A percentile compares a stretch with the other conserved stretches of the same genome.
These are phyloP conservation scores for Mormoops blainvillei DNA, from an alignment of 2,113 vertebrate species.

Conservation along the genomic window DNA sequence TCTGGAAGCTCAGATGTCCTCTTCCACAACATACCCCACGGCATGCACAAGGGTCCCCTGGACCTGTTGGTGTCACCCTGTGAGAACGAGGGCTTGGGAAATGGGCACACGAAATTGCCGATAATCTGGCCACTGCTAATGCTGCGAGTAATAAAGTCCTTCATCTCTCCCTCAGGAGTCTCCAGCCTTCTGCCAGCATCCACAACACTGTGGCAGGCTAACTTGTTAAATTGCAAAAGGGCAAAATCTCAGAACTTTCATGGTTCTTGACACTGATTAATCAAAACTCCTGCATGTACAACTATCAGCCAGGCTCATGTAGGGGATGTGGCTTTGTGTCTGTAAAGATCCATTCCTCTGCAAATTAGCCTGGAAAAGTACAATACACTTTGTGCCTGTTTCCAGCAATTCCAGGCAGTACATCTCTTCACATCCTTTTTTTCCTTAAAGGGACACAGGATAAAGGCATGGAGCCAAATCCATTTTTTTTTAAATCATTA, in stretches of 20 bases:
- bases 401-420: not conserved
- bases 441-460: constrained; percentile 9
- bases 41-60: not conserved
- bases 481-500: not conserved
- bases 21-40: not conserved
- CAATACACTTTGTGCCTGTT: not conserved
- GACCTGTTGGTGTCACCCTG: not conserved
- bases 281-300: not conserved
- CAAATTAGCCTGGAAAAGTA: constrained; percentile 37
- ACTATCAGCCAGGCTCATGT: not conserved
- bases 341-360: constrained; percentile 31
- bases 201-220: not conserved
- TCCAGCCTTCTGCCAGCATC: not conserved
- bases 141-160: not conserved
- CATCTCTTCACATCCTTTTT: not conserved
- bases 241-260: not conserved
- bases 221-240: constrained; percentile 7
- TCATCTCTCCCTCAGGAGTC: not conserved
- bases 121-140: not conserved
- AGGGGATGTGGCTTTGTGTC: not conserved
- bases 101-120: not conserved
- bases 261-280: constrained; percentile 25
- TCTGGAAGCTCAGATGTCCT: not conserved
- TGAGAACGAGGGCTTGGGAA: not conserved
- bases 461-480: not conserved